Conservation (phyloP, 2,797 vertebrate species). For the Lycodopsis pacificus region DNA sequence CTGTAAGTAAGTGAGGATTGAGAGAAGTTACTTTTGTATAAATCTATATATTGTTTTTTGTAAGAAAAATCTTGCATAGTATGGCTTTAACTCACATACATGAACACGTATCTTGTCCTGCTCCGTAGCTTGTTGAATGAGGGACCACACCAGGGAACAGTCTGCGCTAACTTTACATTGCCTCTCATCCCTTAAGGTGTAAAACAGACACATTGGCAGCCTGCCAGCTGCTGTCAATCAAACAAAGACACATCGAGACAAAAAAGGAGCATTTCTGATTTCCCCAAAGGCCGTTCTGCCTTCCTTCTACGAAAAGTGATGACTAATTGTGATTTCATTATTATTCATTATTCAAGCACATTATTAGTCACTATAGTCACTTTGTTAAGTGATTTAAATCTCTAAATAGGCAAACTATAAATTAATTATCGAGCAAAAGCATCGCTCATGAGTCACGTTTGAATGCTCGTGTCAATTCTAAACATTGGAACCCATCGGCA, state of each 20-base stretch:
- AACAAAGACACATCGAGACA: background rate
- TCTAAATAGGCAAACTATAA: slow-evolving; percentile 18
- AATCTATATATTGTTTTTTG: background rate
- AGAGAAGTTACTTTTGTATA: background rate
- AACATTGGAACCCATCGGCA: background rate
- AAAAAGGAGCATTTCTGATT: background rate
- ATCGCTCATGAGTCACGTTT: slow-evolving; percentile 1
- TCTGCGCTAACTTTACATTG: background rate
- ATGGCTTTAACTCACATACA: background rate
- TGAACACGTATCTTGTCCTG: background rate
- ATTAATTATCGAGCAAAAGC: background rate
- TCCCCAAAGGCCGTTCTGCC: background rate
- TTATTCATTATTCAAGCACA: background rate
- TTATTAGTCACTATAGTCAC: background rate
- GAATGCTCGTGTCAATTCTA: background rate
- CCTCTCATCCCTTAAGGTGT: background rate
- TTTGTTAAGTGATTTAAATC: slow-evolving; percentile 7
- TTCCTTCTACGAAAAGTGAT: background rate
- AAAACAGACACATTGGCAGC: background rate
- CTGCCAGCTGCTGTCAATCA: slow-evolving; percentile 9
- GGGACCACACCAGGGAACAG: background rate
- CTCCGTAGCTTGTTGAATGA: background rate
- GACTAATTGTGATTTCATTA: background rate
- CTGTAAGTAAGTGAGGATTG: background rate
- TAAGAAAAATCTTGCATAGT: background rate